These are phyloP conservation scores for Oceanodroma tethys DNA, from an alignment of 2,113 vertebrate genomes.

Conservation along the genomic window DNA sequence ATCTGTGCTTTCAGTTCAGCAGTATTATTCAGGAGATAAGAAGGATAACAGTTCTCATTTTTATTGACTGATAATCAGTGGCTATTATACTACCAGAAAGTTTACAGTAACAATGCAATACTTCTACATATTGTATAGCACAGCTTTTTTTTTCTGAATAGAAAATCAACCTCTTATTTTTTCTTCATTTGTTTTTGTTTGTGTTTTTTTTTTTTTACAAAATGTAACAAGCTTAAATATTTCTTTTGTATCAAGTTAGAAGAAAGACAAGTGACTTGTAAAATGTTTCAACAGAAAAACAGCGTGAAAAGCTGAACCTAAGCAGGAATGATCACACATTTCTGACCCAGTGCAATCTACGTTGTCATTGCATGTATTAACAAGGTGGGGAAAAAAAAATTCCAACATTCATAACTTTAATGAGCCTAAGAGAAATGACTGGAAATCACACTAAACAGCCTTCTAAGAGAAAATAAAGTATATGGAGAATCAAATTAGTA, in stretches of 20 bases:
- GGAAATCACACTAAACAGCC: slow-evolving; percentile 32
- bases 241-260: slow-evolving; percentile 22
- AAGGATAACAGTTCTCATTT: slow-evolving; percentile 64
- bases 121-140: slow-evolving; percentile 50
- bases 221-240: slow-evolving; percentile 41
- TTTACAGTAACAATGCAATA: slow-evolving; percentile 79
- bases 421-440: slow-evolving; percentile 55
- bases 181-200: neutral
- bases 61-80: slow-evolving; percentile 61
- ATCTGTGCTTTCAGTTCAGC: slow-evolving; percentile 80
- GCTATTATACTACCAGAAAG: slow-evolving; percentile 76
- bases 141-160: slow-evolving; percentile 65
- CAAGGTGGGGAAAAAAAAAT: neutral
- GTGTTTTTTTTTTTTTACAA: neutral
- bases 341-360: neutral
- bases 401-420: neutral
- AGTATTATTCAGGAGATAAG: slow-evolving; percentile 56
- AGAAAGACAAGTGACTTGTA: neutral
- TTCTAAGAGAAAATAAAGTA: neutral
- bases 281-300: neutral
- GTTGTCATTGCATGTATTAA: neutral
- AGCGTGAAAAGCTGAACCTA: neutral
- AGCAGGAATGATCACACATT: neutral
- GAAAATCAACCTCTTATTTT: slow-evolving; percentile 64
- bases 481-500: neutral